Evolutionary conservation across 2,797 vertebrate genomes (phyloP).

Genomic region (Anniella stebbinsi): DNA sequence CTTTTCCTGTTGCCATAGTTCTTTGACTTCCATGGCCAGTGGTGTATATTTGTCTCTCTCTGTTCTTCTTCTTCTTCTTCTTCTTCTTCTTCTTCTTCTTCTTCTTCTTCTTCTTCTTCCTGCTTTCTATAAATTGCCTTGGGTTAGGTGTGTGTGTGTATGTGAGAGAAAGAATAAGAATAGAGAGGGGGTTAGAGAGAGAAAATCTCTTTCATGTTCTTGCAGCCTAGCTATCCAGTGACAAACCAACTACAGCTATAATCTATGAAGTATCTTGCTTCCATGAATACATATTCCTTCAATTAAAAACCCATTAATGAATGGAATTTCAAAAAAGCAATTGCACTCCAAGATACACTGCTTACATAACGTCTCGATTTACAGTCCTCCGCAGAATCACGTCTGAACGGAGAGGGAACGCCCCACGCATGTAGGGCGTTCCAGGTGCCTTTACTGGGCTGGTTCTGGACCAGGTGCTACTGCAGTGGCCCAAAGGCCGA

Average conservation of each 20-base stretch:
- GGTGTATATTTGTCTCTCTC: too few species aligned
- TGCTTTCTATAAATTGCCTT: background rate
- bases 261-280: constrained; percentile 41
- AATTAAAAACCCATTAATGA: constrained; percentile 43
- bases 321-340: constrained; percentile 41
- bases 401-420: background rate
- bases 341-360: background rate
- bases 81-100: too few species aligned
- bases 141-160: too few species aligned
- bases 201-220: constrained; percentile 50
- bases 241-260: constrained; percentile 30
- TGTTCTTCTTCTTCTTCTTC: too few species aligned
- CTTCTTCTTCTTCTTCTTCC: too few species aligned
- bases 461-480: background rate
- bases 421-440: fast-evolving
- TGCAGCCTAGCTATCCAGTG: constrained; percentile 33
- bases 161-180: too few species aligned
- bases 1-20: too few species aligned
- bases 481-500: background rate
- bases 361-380: constrained; percentile 45
- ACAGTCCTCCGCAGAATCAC: background rate
- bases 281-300: constrained; percentile 40
- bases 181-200: background rate
- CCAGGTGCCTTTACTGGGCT: background rate
- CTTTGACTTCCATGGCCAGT: too few species aligned